Conservation (phyloP, 2,797 vertebrate genomes). For the Odontamblyopus rebecca region DNA sequence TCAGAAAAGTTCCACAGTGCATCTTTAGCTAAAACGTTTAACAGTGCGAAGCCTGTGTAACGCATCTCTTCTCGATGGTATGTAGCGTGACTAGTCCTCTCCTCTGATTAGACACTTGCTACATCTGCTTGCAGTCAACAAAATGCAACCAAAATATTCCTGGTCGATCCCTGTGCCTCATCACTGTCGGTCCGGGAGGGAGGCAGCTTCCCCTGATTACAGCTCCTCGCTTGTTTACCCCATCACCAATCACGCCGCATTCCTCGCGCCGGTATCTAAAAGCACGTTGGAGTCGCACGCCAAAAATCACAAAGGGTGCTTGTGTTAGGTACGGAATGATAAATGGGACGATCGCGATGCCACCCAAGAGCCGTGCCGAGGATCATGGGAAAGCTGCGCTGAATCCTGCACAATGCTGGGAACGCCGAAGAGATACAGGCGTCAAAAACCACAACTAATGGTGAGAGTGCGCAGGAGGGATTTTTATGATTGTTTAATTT, state of each 20-base stretch:
- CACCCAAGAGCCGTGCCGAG: constrained; percentile 53
- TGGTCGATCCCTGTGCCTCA: constrained; percentile 4
- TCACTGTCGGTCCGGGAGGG: constrained; percentile 5
- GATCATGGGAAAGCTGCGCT: constrained; percentile 47
- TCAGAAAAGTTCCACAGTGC: neutral
- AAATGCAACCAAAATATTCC: constrained; percentile 15
- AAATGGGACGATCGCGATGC: constrained; percentile 37
- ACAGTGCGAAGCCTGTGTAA: neutral
- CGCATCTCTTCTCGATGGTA: constrained; percentile 30
- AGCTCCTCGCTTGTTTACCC: constrained; percentile 41
- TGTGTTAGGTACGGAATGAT: constrained; percentile 42
- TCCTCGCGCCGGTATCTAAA: constrained; percentile 30
- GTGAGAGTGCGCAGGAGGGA: neutral
- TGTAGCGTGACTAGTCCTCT: constrained; percentile 35
- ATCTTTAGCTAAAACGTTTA: neutral
- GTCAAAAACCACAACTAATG: constrained; percentile 64
- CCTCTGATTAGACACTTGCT: constrained; percentile 25
- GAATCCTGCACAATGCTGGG: constrained; percentile 20
- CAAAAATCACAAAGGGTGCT: constrained; percentile 37
- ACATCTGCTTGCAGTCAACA: constrained; percentile 67
- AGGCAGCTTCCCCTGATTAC: constrained; percentile 39
- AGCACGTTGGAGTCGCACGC: constrained; percentile 43
- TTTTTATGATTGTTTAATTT: too few relatives aligned
- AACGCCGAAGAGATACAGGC: constrained; percentile 42
- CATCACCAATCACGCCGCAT: constrained; percentile 17